A percentile compares a stretch with the other conserved stretches of the same genome.
These are phyloP conservation scores for Neoascia interrupta DNA, from an alignment of 2,888 invertebrate species.

Conservation along the genomic window DNA sequence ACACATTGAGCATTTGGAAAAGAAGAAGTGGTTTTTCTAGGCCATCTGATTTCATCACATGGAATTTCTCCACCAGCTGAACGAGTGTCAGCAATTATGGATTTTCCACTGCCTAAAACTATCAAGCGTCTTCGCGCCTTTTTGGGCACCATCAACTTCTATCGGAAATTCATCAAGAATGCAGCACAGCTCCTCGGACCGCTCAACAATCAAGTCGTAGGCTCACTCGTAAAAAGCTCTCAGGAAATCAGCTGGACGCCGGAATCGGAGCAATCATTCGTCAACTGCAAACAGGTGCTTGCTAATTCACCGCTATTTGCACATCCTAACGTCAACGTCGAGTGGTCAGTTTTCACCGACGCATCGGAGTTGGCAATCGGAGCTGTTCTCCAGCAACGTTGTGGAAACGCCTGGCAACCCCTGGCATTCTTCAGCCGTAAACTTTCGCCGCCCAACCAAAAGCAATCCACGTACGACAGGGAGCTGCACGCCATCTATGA, in stretches of 20 bases:
- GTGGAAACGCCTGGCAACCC: conserved; percentile 8
- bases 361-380: too few relatives aligned
- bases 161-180: conserved; percentile 34
- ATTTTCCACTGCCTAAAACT: conserved; percentile 31
- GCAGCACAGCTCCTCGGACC: conserved; percentile 12
- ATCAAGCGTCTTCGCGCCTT: conserved; percentile 32
- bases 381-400: conserved; percentile 11
- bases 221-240: not conserved
- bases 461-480: too few relatives aligned
- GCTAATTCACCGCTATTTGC: too few relatives aligned
- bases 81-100: too few relatives aligned
- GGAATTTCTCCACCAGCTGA: conserved; percentile 34
- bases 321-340: too few relatives aligned
- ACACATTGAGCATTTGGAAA: conserved; percentile 66
- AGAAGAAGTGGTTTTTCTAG: conserved; percentile 36
- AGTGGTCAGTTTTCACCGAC: conserved; percentile 28
- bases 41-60: conserved; percentile 31
- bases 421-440: too few relatives aligned
- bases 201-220: not conserved
- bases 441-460: too few relatives aligned
- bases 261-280: not conserved
- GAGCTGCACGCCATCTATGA: too few relatives aligned
- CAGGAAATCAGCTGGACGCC: not conserved
- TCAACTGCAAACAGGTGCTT: not conserved
- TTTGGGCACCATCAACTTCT: conserved; percentile 45